Percentiles rank a stretch among this genome's conserved stretches.
These are phyloP conservation scores for Yponomeuta evonymella DNA, from an alignment of 2,888 invertebrate genomes.

Conservation along the genomic window DNA sequence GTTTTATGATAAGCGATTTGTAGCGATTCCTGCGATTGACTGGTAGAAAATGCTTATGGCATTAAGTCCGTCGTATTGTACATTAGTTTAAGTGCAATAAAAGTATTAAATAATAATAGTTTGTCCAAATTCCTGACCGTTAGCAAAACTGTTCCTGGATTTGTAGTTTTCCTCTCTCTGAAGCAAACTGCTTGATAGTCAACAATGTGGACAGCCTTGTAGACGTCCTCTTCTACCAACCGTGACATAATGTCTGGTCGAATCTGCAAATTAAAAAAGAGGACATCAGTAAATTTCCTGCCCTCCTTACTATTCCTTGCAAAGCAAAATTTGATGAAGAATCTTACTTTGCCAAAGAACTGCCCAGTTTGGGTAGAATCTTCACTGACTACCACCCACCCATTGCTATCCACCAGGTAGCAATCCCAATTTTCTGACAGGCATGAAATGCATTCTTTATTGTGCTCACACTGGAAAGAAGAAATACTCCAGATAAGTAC, in stretches of 20 bases:
- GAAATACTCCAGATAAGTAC: background rate
- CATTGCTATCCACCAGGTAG: constrained; percentile 92
- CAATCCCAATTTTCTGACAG: constrained; percentile 82
- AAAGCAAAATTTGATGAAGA: background rate
- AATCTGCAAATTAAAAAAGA: constrained; percentile 35
- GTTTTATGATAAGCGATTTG: background rate
- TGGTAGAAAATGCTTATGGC: no score
- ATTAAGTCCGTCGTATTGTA: no score
- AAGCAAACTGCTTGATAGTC: constrained; percentile 95
- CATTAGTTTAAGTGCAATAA: no score
- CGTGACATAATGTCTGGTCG: constrained; percentile 85
- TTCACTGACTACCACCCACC: constrained; percentile 89
- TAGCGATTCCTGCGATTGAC: no score
- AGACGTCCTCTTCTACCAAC: constrained; percentile 84
- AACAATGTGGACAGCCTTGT: constrained; percentile 82
- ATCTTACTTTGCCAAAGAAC: constrained; percentile 87
- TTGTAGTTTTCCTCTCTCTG: constrained; percentile 78
- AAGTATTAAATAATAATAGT: no score
- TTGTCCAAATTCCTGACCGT: constrained; percentile 66
- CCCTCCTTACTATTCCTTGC: no score
- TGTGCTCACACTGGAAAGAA: constrained; percentile 62
- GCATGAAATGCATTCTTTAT: constrained; percentile 66
- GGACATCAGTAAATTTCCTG: background rate
- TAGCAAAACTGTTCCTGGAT: constrained; percentile 74
- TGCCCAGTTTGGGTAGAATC: constrained; percentile 83